These are phyloP conservation scores for Alcis repandata DNA, from an alignment of 2,888 invertebrate genomes.

Conservation along the genomic window DNA sequence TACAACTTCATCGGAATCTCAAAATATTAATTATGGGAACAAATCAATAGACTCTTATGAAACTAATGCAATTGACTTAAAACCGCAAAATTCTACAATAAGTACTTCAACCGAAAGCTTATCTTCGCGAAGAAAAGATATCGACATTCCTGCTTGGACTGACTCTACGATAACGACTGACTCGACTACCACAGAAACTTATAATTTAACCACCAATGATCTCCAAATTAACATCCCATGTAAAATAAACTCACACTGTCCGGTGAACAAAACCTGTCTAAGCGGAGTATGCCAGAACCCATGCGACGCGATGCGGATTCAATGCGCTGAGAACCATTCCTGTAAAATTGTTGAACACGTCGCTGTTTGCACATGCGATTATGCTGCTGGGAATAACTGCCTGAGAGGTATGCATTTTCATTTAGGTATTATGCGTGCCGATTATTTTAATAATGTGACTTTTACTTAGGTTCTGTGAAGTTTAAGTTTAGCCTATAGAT, in stretches of 20 bases:
- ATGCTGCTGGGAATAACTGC: slow-evolving; percentile 87
- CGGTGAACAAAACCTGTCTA: slow-evolving; percentile 88
- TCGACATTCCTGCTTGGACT: slow-evolving; percentile 81
- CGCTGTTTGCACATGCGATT: slow-evolving; percentile 88
- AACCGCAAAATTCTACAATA: slow-evolving; percentile 52
- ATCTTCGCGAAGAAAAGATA: slow-evolving; percentile 76
- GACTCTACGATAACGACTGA: slow-evolving; percentile 73
- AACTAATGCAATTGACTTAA: slow-evolving; percentile 23
- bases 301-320: slow-evolving; percentile 80
- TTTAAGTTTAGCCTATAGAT: slow-evolving; percentile 2
- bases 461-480: slow-evolving; percentile 1
- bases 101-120: slow-evolving; percentile 76
- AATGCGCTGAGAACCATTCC: slow-evolving; percentile 87
- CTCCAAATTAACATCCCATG: slow-evolving; percentile 78
- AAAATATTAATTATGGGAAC: slow-evolving; percentile 3
- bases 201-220: slow-evolving; percentile 59
- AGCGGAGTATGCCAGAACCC: slow-evolving; percentile 88
- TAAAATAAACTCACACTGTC: slow-evolving; percentile 88
- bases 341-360: slow-evolving; percentile 88
- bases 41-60: slow-evolving; percentile 2
- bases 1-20: slow-evolving; percentile 7
- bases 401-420: slow-evolving; percentile 86
- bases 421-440: slow-evolving; percentile 59
- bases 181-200: slow-evolving; percentile 73
- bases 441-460: slow-evolving; percentile 23